Evolutionary conservation across 2,113 vertebrate species (phyloP).

Genomic region (Oostethus manadensis): DNA sequence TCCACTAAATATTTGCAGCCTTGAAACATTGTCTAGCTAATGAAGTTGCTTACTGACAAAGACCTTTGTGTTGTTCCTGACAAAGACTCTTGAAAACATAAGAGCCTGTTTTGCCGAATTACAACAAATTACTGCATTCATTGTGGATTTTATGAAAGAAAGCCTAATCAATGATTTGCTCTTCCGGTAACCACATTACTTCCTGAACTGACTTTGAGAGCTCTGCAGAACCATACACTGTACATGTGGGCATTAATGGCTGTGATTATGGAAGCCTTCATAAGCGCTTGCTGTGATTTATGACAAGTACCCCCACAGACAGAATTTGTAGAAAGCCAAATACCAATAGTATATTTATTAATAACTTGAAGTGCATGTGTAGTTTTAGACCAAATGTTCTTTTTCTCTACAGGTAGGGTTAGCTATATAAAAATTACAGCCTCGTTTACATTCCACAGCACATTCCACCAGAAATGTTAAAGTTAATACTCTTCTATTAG

Average conservation of each 20-base stretch:
- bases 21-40: slow-evolving; percentile 16
- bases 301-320: slow-evolving; percentile 26
- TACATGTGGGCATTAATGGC: slow-evolving; percentile 54
- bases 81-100: slow-evolving; percentile 24
- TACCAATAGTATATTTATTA: slow-evolving; percentile 36
- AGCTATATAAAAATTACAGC: too few species aligned
- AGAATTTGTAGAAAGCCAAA: slow-evolving; percentile 37
- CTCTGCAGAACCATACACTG: slow-evolving; percentile 2
- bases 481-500: background rate
- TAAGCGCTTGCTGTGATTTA: slow-evolving; percentile 54
- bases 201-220: slow-evolving; percentile 19
- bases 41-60: slow-evolving; percentile 8
- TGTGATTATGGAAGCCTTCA: slow-evolving; percentile 59
- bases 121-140: slow-evolving; percentile 44
- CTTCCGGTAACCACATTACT: slow-evolving; percentile 41
- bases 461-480: background rate
- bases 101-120: slow-evolving; percentile 39
- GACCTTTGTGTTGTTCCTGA: slow-evolving; percentile 18
- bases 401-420: too few species aligned
- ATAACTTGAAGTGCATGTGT: slow-evolving; percentile 32
- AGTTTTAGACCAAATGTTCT: slow-evolving; percentile 32
- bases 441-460: background rate
- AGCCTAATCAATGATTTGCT: slow-evolving; percentile 59
- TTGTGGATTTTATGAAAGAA: slow-evolving; percentile 27
- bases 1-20: slow-evolving; percentile 3